Conservation (phyloP, 35 echinoderm and acorn worm species). For the Apostichopus californicus region DNA sequence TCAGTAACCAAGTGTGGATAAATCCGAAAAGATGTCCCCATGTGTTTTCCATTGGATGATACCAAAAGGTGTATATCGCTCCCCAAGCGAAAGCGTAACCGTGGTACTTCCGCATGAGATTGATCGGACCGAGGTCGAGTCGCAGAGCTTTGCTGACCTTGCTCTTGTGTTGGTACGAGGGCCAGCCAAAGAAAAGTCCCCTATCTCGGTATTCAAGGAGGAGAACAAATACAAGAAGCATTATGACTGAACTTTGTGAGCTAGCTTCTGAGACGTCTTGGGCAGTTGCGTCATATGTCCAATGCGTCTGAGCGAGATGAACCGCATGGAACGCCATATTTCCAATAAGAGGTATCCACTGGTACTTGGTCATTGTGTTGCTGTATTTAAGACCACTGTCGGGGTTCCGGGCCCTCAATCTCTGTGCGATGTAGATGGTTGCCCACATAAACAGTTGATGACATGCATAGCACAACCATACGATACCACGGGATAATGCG, state of each 20-base stretch:
- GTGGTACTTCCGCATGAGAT: constrained; percentile 85
- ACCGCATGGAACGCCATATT: constrained; percentile 81
- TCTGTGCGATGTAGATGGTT: constrained; percentile 78
- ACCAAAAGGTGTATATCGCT: constrained; percentile 94
- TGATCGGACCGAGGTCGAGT: constrained; percentile 68
- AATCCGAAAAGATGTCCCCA: constrained; percentile 84
- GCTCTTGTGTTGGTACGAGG: constrained; percentile 51
- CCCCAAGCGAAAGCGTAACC: constrained; percentile 93
- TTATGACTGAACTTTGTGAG: constrained; percentile 84
- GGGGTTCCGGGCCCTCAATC: constrained; percentile 44
- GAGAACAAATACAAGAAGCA: constrained; percentile 77
- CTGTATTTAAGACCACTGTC: constrained; percentile 60
- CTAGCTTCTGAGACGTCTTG: constrained; percentile 86
- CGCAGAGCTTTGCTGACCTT: constrained; percentile 63
- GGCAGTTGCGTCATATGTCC: constrained; percentile 79
- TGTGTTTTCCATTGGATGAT: constrained; percentile 97
- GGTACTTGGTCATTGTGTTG: constrained; percentile 57
- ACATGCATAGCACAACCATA: constrained; percentile 78
- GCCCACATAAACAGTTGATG: constrained; percentile 91
- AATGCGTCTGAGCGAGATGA: constrained; percentile 82
- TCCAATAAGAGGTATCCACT: constrained; percentile 60
- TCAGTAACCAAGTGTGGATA: constrained; percentile 79
- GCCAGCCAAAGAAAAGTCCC: constrained; percentile 92
- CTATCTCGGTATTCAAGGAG: constrained; percentile 86
- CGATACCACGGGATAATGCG: constrained; percentile 56